A percentile compares a stretch with the other conserved stretches of the same genome.
Conservation (phyloP, 2,888 invertebrate genomes). For the Agrochola lota region DNA sequence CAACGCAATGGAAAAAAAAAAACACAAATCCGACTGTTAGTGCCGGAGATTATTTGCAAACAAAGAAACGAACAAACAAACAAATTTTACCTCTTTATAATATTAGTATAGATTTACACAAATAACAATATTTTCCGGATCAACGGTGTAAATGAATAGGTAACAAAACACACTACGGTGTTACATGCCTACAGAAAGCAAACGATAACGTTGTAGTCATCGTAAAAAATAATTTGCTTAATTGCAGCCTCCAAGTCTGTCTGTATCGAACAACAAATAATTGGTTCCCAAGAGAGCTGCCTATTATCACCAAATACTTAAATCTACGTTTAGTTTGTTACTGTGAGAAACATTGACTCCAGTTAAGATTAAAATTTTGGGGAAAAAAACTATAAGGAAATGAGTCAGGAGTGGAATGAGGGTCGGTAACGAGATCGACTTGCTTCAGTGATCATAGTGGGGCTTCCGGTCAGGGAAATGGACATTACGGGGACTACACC, state of each 20-base stretch:
- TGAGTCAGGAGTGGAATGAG: conserved; percentile 81
- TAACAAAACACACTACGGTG: conserved; percentile 10
- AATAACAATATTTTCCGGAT: neutral
- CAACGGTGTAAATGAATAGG: conserved; percentile 26
- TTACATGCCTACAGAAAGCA: conserved; percentile 18
- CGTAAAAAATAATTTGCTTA: conserved; percentile 65
- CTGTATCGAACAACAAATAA: conserved; percentile 55
- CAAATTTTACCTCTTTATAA: too few species aligned
- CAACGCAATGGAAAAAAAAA: too few species aligned
- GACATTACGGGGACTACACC: conserved; percentile 71
- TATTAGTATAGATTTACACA: neutral
- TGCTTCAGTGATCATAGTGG: conserved; percentile 81
- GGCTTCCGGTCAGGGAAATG: conserved; percentile 82
- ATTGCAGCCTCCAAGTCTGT: conserved; percentile 61
- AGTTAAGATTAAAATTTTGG: conserved; percentile 77
- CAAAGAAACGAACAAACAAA: too few species aligned
- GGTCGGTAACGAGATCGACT: conserved; percentile 81
- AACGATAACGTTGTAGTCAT: conserved; percentile 49
- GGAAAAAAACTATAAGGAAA: conserved; percentile 81
- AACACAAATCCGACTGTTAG: too few species aligned
- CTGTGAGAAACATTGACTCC: conserved; percentile 80
- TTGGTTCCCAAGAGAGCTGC: conserved; percentile 68
- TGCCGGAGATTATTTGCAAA: too few species aligned
- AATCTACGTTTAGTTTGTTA: conserved; percentile 66
- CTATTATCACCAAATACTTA: conserved; percentile 66